Percentiles rank a stretch among this genome's conserved stretches.
Conservation (phyloP, 1,140 invertebrate species). For the Steinernema feltiae region DNA sequence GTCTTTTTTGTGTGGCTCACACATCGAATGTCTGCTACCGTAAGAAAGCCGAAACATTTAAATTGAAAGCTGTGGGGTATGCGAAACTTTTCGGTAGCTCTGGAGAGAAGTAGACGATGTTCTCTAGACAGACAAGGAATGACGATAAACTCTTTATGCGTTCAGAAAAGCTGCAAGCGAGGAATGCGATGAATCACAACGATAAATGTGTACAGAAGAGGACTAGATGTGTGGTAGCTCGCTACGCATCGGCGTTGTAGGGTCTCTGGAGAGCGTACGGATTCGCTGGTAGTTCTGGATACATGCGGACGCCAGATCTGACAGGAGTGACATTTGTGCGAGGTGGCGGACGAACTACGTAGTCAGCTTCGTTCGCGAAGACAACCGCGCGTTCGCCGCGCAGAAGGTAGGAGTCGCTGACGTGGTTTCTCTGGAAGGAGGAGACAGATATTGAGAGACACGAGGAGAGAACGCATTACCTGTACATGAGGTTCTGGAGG, state of each 20-base stretch:
- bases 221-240: background rate
- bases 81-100: too few species aligned
- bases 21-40: too few species aligned
- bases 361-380: constrained; percentile 25
- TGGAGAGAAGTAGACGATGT: too few species aligned
- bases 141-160: background rate
- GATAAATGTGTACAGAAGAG: background rate
- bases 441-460: background rate
- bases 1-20: too few species aligned
- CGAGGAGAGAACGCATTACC: background rate
- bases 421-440: background rate
- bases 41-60: too few species aligned
- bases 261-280: constrained; percentile 23
- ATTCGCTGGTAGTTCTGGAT: constrained; percentile 32
- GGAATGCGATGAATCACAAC: constrained; percentile 2
- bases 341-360: constrained; percentile 19
- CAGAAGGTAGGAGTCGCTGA: constrained; percentile 7
- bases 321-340: background rate
- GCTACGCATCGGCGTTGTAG: background rate
- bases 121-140: too few species aligned
- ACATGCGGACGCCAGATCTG: constrained; percentile 23
- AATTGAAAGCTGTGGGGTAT: too few species aligned
- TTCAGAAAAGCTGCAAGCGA: background rate
- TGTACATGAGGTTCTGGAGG: constrained; percentile 13
- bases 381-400: constrained; percentile 17